Evolutionary conservation across 2,888 invertebrate species (phyloP).

Genomic region (Heliconius aoede): DNA sequence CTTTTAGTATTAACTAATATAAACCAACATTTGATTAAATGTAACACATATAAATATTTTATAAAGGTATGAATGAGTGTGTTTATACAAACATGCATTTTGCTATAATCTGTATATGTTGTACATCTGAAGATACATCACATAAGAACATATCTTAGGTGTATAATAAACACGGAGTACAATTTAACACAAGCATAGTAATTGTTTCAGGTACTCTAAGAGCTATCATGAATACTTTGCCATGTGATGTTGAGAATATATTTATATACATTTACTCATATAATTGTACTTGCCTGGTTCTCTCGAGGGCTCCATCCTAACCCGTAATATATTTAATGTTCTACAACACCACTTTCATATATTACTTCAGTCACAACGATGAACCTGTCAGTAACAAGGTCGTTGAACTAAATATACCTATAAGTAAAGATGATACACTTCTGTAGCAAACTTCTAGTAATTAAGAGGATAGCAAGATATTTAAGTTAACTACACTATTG

Average conservation of each 20-base stretch:
- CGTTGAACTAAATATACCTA: slow-evolving; percentile 84
- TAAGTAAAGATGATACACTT: slow-evolving; percentile 66
- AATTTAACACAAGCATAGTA: background rate
- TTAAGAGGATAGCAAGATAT: slow-evolving; percentile 55
- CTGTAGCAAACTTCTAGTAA: slow-evolving; percentile 55
- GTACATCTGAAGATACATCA: background rate
- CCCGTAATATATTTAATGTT: slow-evolving; percentile 64
- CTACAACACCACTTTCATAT: slow-evolving; percentile 77
- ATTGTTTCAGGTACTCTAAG: background rate
- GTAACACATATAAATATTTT: too few relatives aligned
- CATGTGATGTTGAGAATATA: background rate
- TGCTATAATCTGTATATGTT: too few relatives aligned
- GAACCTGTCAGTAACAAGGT: slow-evolving; percentile 84
- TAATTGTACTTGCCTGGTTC: slow-evolving; percentile 71
- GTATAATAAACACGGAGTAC: background rate
- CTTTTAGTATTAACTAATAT: too few relatives aligned
- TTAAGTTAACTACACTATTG: slow-evolving; percentile 40
- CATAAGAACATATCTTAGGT: background rate
- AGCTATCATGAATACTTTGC: background rate
- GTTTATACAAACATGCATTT: too few relatives aligned
- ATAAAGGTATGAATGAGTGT: too few relatives aligned
- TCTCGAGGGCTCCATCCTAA: slow-evolving; percentile 81
- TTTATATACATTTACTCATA: background rate
- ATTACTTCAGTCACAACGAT: slow-evolving; percentile 78
- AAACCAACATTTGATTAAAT: too few relatives aligned